Evolutionary conservation across 2,888 invertebrate species (phyloP).

Genomic region (Synergus japonicus): DNA sequence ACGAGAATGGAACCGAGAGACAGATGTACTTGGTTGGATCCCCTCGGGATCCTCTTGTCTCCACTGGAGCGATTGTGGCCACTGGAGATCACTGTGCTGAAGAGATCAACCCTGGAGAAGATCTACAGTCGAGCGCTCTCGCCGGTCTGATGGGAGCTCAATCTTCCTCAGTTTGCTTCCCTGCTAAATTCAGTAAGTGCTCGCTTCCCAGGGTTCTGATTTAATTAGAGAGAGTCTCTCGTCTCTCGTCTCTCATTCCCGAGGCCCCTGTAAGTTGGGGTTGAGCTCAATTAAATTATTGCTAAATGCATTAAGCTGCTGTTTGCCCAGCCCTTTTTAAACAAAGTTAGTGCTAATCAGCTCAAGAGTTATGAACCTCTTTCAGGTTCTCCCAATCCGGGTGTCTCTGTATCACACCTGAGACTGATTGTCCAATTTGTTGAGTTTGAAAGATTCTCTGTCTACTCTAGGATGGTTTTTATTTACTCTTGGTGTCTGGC

Average conservation of each 20-base stretch:
- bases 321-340: slow-evolving; percentile 66
- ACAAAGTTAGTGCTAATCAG: slow-evolving; percentile 74
- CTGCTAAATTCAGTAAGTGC: slow-evolving; percentile 76
- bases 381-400: slow-evolving; percentile 36
- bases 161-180: slow-evolving; percentile 75
- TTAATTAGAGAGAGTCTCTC: slow-evolving; percentile 64
- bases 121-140: slow-evolving; percentile 73
- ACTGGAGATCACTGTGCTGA: slow-evolving; percentile 59
- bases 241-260: slow-evolving; percentile 58
- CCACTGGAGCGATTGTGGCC: slow-evolving; percentile 70
- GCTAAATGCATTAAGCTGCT: slow-evolving; percentile 76
- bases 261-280: slow-evolving; percentile 63
- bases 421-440: no score
- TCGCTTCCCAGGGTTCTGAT: slow-evolving; percentile 62
- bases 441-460: no score
- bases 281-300: slow-evolving; percentile 77
- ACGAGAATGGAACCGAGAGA: slow-evolving; percentile 67
- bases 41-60: slow-evolving; percentile 74
- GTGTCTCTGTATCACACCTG: no score
- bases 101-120: slow-evolving; percentile 68
- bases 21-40: slow-evolving; percentile 72
- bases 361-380: slow-evolving; percentile 69
- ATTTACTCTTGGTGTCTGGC: no score
- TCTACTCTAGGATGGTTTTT: no score
- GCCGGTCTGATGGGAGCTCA: slow-evolving; percentile 74